Conservation (phyloP, 2,888 invertebrate genomes). For the Resseliella maxima region DNA sequence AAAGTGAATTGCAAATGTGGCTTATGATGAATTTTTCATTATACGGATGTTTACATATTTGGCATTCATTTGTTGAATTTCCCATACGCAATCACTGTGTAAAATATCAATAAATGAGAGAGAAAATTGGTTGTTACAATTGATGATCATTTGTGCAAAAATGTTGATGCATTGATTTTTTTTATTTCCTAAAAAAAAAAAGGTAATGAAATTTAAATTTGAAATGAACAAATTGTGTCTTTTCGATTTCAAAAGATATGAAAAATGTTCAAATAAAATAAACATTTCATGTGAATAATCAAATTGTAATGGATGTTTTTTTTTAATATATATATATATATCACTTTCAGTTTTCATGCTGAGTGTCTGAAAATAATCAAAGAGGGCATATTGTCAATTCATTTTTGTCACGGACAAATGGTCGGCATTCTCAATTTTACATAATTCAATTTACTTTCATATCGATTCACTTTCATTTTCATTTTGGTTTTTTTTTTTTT, state of each 20-base stretch:
- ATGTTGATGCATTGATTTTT: too few species aligned
- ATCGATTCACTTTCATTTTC: conserved; percentile 25
- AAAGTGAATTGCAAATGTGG: background rate
- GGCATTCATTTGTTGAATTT: background rate
- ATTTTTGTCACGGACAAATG: background rate
- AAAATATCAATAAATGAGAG: too few species aligned
- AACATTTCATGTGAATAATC: background rate
- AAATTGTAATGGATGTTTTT: background rate
- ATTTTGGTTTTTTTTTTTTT: too few species aligned
- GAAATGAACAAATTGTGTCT: background rate
- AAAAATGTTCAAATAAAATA: background rate
- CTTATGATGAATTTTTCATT: background rate
- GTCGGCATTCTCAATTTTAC: background rate
- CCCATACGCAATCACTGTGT: background rate
- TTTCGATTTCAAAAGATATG: background rate
- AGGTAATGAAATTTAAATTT: background rate
- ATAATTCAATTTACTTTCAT: background rate
- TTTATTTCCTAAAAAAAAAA: too few species aligned
- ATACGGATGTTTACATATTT: too few species aligned
- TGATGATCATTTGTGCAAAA: too few species aligned
- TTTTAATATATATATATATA: too few species aligned
- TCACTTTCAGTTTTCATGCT: too few species aligned
- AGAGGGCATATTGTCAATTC: conserved; percentile 13
- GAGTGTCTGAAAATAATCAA: background rate
- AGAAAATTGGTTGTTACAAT: too few species aligned